Conservation (phyloP, 2,888 invertebrate species). For the Halictus ligatus region DNA sequence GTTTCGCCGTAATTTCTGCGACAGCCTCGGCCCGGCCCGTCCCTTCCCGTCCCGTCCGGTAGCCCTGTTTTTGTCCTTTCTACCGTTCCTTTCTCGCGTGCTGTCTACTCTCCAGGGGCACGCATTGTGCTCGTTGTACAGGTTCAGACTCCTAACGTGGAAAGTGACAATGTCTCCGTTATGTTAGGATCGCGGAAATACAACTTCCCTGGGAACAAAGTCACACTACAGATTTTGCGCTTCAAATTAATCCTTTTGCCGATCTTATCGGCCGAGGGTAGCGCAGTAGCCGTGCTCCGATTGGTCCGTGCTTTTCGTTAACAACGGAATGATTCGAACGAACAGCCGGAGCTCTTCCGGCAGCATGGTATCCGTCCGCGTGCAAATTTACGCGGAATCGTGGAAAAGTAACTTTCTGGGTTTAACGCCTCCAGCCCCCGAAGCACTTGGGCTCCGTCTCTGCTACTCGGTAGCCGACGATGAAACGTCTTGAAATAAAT, state of each 20-base stretch:
- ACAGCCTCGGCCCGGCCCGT: no score
- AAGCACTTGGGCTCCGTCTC: not conserved
- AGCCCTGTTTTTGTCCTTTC: conserved; percentile 18
- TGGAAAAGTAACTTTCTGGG: conserved; percentile 25
- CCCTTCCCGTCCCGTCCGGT: not conserved
- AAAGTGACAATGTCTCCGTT: not conserved
- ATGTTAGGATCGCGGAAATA: not conserved
- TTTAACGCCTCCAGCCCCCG: not conserved
- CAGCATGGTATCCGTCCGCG: not conserved
- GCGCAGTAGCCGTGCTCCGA: no score
- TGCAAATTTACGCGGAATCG: conserved; percentile 31
- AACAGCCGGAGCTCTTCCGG: not conserved
- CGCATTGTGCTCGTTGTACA: conserved; percentile 44
- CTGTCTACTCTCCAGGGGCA: conserved; percentile 48
- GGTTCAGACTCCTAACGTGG: not conserved
- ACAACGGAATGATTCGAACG: conserved; percentile 26
- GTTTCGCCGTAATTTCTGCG: conserved; percentile 64
- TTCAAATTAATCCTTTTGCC: no score
- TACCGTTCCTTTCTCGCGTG: conserved; percentile 43
- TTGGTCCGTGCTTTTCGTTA: no score
- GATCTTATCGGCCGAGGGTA: no score
- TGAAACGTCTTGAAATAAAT: conserved; percentile 6
- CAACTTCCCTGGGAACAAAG: not conserved
- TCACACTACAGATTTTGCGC: no score
- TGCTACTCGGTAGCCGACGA: not conserved